Evolutionary conservation across 37 sponge, comb jelly and placozoan genomes (phyloP), one percentile per base, ranked within the genome.

Genomic region (Cliona cf. orientalis): DNA sequence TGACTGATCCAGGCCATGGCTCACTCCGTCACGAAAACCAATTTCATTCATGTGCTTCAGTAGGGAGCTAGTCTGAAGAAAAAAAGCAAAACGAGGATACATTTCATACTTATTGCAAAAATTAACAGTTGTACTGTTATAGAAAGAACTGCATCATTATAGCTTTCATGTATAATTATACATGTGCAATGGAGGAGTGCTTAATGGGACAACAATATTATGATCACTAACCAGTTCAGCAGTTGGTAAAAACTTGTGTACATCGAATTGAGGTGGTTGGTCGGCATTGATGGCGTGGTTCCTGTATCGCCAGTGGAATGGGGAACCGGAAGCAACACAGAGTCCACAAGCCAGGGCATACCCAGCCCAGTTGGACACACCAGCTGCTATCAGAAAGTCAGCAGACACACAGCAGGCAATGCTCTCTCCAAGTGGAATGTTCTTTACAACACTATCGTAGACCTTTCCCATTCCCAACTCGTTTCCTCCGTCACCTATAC

Each of bases 351-450:
- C 80, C 5, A 97, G 0, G 0, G 90, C 98, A 59, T 86, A 85
- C 0, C 95, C 98, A 45, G 88, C 98, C 98, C 98, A 97, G 76
- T 97, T 95, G 45, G 95, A 97, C 45, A 95, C 91, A 65, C 98
- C 95, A 79, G 91, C 71, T 5, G 72, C 57, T 7, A 97, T 58
- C 26, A 92, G 79, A 46, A 60, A 77, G 70, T 95, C 93, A 37
- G 89, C 42, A 2, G 85, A 19, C 3, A 80, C 80, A 7, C 26
- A 67, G 67, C 86, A 86, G 1, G 85, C 95, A 9, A 93, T 95
- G 33, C 14, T 35, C 21, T 43, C 78, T 9, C 93, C 94, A 29
- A 46, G 19, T 1, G 61, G 36, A 23, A 95, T 85, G 32, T 80
- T 43, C 53, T 74, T 17, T 34, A 29, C 66, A 9, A 90, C 91